These are phyloP conservation scores for Hapalemur alaotrensis DNA, from an alignment of 2,797 vertebrate species.

Conservation along the genomic window DNA sequence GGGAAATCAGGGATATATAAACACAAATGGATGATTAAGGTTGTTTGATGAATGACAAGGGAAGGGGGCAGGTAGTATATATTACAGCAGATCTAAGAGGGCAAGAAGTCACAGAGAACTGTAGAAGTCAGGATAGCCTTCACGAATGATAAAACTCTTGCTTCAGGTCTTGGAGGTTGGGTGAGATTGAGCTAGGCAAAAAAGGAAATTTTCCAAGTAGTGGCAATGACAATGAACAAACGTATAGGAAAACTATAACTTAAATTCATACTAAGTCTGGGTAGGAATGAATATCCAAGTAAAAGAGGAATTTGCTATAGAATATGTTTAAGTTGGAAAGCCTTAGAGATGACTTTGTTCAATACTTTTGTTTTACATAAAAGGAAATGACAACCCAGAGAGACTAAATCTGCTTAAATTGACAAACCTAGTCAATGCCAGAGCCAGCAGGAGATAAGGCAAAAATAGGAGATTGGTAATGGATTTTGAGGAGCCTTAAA, in stretches of 20 bases:
- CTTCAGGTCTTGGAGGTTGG: not conserved
- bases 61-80: not conserved
- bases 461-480: not conserved
- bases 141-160: not conserved
- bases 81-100: not conserved
- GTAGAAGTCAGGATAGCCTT: not conserved
- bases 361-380: not conserved
- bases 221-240: not conserved
- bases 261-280: not conserved
- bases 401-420: conserved; percentile 47
- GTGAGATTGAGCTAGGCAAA: not conserved
- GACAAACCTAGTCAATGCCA: not conserved
- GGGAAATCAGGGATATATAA: not conserved
- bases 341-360: not conserved
- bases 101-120: not conserved
- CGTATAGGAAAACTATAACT: not conserved
- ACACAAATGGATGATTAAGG: not conserved
- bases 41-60: not conserved
- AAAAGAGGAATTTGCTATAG: not conserved
- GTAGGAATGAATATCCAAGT: not conserved
- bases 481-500: not conserved
- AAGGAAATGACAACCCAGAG: not conserved
- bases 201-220: not conserved
- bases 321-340: not conserved
- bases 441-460: not conserved